A percentile compares a stretch with the other conserved stretches of the same genome.
Conservation (phyloP, 2,797 vertebrate genomes). For the Micrastur ruficollis region DNA sequence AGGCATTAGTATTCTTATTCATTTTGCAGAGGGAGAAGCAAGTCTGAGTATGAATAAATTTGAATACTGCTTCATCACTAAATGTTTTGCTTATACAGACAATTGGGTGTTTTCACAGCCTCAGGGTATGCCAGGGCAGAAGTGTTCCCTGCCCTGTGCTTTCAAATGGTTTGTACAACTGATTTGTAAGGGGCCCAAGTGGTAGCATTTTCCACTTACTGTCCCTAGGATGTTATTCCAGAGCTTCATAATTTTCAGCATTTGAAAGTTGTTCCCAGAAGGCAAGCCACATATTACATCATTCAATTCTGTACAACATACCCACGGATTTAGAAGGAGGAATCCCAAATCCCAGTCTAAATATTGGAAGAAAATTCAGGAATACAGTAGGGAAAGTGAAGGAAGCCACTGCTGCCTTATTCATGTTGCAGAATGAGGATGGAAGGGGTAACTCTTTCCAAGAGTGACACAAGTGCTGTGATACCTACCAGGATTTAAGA, state of each 20-base stretch:
- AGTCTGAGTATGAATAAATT: not conserved
- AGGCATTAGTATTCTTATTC: not conserved
- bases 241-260: not conserved
- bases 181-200: not conserved
- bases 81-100: not conserved
- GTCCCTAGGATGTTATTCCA: not conserved
- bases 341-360: not conserved
- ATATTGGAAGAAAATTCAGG: not conserved
- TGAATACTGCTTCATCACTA: not conserved
- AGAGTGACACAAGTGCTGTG: not conserved
- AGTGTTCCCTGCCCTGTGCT: not conserved
- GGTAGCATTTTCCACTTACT: not conserved
- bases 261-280: not conserved
- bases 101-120: not conserved
- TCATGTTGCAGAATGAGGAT: not conserved
- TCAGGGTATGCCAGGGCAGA: not conserved
- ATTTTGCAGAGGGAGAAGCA: not conserved
- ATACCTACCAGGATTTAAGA: not conserved
- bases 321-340: not conserved
- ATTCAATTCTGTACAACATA: not conserved
- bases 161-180: not conserved
- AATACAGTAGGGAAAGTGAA: not conserved
- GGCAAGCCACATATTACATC: not conserved
- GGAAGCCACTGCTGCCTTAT: not conserved
- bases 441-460: not conserved